Evolutionary conservation across 1,140 invertebrate genomes (phyloP).

Genomic region (Mylabris phalerata): DNA sequence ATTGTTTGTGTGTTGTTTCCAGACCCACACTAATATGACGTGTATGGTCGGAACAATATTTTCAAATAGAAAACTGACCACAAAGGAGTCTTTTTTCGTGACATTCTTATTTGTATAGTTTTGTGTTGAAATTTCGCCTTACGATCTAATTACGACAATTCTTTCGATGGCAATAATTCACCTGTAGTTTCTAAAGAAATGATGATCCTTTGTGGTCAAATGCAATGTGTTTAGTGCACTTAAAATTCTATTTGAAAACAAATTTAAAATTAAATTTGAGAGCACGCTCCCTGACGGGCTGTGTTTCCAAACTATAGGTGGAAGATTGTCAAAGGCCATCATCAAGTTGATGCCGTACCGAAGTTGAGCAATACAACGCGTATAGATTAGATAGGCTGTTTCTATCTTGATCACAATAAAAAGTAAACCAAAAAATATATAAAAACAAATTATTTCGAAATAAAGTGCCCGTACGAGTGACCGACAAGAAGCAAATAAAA

Average conservation of each 20-base stretch:
- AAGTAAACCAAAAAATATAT: neutral
- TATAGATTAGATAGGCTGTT: constrained; percentile 1
- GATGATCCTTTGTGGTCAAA: constrained; percentile 23
- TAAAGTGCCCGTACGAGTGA: neutral
- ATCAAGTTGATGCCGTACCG: constrained; percentile 7
- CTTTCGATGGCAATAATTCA: neutral
- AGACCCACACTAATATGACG: constrained; percentile 33
- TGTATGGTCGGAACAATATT: constrained; percentile 33
- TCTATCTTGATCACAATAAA: neutral
- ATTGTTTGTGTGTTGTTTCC: constrained; percentile 32
- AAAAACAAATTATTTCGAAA: neutral
- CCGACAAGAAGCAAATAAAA: no score
- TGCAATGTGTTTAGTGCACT: constrained; percentile 28
- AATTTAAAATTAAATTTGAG: constrained; percentile 7
- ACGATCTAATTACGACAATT: neutral
- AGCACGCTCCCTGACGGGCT: constrained; percentile 38
- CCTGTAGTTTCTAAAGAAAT: no score
- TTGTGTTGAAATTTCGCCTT: neutral
- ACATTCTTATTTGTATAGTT: neutral
- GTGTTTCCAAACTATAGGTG: constrained; percentile 46
- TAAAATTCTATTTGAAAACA: neutral
- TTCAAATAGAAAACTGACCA: constrained; percentile 19
- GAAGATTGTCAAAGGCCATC: constrained; percentile 34
- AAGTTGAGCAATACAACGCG: constrained; percentile 9
- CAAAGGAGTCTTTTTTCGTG: constrained; percentile 5